Base-by-base conservation (phyloP, 2,888 invertebrate genomes). In the Cactoblastis cactorum region DNA sequence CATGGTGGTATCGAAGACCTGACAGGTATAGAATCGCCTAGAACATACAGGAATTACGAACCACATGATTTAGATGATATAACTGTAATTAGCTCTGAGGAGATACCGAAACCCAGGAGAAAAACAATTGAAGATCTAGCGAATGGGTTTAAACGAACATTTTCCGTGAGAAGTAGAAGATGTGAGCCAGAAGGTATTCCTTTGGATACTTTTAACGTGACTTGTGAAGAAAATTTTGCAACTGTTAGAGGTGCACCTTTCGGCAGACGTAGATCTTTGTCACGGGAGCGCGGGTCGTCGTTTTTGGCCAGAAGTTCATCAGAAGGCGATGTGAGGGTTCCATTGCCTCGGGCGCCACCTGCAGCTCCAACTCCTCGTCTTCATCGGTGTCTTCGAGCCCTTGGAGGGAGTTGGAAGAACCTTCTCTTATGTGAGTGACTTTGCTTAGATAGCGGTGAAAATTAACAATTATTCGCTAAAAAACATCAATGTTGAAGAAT, bases 351-450 rank as follows among this genome's bases (percentile, higher is more conserved):
- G 3, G 79, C 85, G 0, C 81, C 87, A 1, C 81, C 82, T 0
- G 65, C 80, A 12, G 78, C 84, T 33, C 89, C 90, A 52, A 67
- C 82, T 3, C 88, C 91, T 45, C 86, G 91, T 22, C 79, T 92
- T 61, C 93, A 93, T 79, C 93, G 93, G 77, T 95, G 94, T 77
- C 93, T 94, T 60, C 92, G 92, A 65, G 94, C 92, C 56, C 91
- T 95, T 65, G 94, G 94, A 72, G 94, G 94, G 61, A 94, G 94
- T 84, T 95, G 95, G 95, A 94, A 93, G 85, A 95, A 95, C 84
- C 92, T 95, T 60, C 89, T 94, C 73, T 92, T 93, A 91, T 91
- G 95, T 95, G 92, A 94, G 95, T 93, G 70, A 70, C 67, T 61
- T 65, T 66, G 72, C 65, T 69, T 45, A 38, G 14, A 51, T 52